Evolutionary conservation across 1,140 invertebrate genomes (phyloP).

Genomic region (Delia radicum): DNA sequence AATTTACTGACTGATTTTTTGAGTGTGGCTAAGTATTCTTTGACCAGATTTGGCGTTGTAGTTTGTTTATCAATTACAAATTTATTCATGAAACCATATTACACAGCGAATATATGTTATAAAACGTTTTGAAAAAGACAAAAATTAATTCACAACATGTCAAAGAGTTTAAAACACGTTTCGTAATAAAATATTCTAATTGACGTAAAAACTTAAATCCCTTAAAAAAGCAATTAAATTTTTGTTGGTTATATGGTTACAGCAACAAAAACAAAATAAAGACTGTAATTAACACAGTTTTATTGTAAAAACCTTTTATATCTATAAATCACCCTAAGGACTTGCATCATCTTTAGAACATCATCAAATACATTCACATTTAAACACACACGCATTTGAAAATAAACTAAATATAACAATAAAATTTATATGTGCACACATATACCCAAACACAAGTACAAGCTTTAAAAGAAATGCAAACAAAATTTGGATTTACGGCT

Average conservation of each 20-base stretch:
- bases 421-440: not conserved
- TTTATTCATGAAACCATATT: too few relatives aligned
- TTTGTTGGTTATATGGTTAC: not conserved
- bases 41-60: too few relatives aligned
- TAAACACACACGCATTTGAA: not conserved
- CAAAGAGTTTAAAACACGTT: slow-evolving; percentile 11
- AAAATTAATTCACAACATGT: not conserved
- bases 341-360: slow-evolving; percentile 19
- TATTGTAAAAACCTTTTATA: slow-evolving; percentile 20
- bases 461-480: too few relatives aligned
- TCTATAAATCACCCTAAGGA: slow-evolving; percentile 17
- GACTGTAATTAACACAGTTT: slow-evolving; percentile 22
- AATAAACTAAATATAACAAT: not conserved
- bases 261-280: not conserved
- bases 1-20: too few relatives aligned
- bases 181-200: not conserved
- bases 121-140: too few relatives aligned
- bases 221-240: slow-evolving; percentile 10
- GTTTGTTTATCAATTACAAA: too few relatives aligned
- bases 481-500: too few relatives aligned
- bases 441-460: not conserved
- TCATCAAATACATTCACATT: slow-evolving; percentile 6
- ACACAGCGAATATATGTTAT: too few relatives aligned
- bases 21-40: too few relatives aligned
- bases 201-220: slow-evolving; percentile 13